Percentiles rank a stretch among this genome's conserved stretches.
These are phyloP conservation scores for Ploceus nigricollis DNA, from an alignment of 2,113 vertebrate genomes.

Conservation along the genomic window DNA sequence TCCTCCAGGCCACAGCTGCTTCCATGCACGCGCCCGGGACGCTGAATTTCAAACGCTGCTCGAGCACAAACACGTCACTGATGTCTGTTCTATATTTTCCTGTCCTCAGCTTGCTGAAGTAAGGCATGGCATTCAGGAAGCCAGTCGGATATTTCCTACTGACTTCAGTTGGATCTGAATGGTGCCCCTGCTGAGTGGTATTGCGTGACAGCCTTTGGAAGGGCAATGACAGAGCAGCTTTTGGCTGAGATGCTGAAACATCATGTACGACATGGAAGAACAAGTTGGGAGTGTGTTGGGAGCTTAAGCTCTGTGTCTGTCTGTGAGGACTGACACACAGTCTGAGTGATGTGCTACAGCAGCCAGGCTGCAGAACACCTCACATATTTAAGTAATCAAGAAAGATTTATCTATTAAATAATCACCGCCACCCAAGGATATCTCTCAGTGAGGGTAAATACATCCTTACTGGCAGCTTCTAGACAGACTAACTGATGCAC, in stretches of 20 bases:
- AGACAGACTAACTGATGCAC: neutral
- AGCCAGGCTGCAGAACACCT: neutral
- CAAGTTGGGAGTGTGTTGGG: neutral
- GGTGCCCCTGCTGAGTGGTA: neutral
- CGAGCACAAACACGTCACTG: neutral
- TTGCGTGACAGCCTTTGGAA: neutral
- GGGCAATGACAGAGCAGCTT: neutral
- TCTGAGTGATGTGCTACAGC: neutral
- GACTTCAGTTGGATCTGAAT: neutral
- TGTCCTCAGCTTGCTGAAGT: neutral
- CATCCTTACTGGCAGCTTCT: neutral
- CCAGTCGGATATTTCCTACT: conserved; percentile 6
- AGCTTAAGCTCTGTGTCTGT: neutral
- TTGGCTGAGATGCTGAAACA: neutral
- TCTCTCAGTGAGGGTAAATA: neutral
- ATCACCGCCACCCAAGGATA: neutral
- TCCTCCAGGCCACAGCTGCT: neutral
- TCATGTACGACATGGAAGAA: accelerated
- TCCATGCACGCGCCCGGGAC: neutral
- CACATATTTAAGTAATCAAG: neutral
- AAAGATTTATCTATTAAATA: neutral
- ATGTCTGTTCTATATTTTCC: neutral
- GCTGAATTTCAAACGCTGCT: neutral
- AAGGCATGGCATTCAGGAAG: neutral
- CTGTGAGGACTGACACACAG: neutral